Base-by-base conservation (phyloP, 2,888 invertebrate species). In the Agonopterix subpropinquella region DNA sequence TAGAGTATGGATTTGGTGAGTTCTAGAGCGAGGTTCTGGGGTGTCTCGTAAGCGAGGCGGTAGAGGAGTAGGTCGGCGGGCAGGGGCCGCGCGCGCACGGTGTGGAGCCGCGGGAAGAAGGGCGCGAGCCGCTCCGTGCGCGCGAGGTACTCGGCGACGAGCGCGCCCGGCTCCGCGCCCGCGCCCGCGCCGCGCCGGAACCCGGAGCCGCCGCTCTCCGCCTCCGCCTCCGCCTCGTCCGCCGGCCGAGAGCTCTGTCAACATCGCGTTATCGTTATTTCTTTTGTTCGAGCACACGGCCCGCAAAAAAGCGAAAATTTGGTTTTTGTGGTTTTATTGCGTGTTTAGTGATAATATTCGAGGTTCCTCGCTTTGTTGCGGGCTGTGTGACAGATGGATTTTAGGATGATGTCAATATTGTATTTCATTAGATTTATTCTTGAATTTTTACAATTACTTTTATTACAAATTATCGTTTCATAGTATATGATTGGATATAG, bases 81-180 rank as follows among this genome's bases (percentile, higher is more conserved):
- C 11, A 53, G 53, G 13, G 54, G 54, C 37, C 56, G 51, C 43
- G 56, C 36, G 48, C 47, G 51, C 11, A 50, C 51, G 10, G 57
- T 51, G 52, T 50, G 60, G 36, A 65, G 59, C 5, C 61, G 58
- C 43, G 69, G 67, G 56, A 71, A 61, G 53, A 79, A 71, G 13
- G 80, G 78, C 55, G 71, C 80, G 5, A 87, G 73, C 8, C 82
- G 74, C 41, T 63, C 70, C 4, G 83, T 70, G 45, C 88, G 79
- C 50, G 71, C 64, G 48, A 87, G 65, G 74, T 87, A 89, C 72
- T 87, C 87, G 15, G 73, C 76, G 46, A 77, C 72, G 35, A 73
- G 64, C 47, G 51, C 45, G 56, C 48, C 59, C 47, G 51, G 53
- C 35, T 62, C 50, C 55, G 56, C 51, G 49, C 56, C 58, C 47